Evolutionary conservation across 2,888 invertebrate species (phyloP).

Genomic region (Nowickia ferox): DNA sequence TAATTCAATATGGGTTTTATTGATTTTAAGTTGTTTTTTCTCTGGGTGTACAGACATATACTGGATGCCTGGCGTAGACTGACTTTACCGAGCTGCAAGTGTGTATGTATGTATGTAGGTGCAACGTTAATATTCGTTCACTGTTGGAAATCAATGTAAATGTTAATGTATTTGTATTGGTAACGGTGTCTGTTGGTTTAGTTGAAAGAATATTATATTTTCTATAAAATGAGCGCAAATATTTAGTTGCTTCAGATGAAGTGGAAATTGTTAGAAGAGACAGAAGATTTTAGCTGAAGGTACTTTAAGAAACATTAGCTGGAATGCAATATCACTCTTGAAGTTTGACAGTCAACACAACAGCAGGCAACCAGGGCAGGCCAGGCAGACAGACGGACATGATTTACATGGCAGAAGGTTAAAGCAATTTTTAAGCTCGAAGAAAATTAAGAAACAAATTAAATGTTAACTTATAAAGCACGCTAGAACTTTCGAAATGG

Average conservation of each 20-base stretch:
- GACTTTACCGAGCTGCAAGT: conserved; percentile 28
- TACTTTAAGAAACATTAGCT: conserved; percentile 39
- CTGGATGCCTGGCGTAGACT: conserved; percentile 5
- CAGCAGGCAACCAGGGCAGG: conserved; percentile 39
- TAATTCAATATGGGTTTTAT: no score
- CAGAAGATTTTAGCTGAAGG: conserved; percentile 7
- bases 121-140: conserved; percentile 61
- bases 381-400: conserved; percentile 34
- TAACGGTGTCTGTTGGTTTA: not conserved
- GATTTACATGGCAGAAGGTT: conserved; percentile 19
- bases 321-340: conserved; percentile 57
- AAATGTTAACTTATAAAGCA: no score
- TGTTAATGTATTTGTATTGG: not conserved
- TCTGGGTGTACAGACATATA: not conserved
- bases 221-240: conserved; percentile 38
- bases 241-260: conserved; percentile 48
- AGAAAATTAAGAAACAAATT: not conserved
- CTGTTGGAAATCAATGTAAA: conserved; percentile 24
- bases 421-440: conserved; percentile 23
- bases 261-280: conserved; percentile 9
- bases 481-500: no score
- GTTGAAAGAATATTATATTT: conserved; percentile 4
- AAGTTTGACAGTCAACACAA: conserved; percentile 56
- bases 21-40: no score
- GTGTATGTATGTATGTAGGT: conserved; percentile 21